Conservation (phyloP, 53 echinoderm and acorn worm genomes). For the Hippasteria phrygiana region DNA sequence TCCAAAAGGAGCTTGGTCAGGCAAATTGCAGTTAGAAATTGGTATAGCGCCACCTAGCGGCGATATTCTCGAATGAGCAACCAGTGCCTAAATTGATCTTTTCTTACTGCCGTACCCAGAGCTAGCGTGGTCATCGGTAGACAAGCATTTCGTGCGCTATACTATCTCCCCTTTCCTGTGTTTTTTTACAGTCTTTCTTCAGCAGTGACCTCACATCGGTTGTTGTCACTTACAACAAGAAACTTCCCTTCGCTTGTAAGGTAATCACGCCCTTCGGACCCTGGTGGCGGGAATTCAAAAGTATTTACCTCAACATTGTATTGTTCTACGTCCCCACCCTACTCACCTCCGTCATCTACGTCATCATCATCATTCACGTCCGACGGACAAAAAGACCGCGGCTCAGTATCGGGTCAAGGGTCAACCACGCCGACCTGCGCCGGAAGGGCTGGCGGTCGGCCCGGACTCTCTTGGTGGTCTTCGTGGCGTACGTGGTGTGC, state of each 20-base stretch:
- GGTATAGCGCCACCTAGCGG: too few relatives aligned
- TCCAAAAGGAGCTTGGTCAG: too few relatives aligned
- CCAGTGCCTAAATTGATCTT: too few relatives aligned
- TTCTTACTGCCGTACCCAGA: too few relatives aligned
- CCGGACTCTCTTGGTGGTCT: conserved; percentile 80
- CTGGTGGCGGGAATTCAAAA: conserved; percentile 84
- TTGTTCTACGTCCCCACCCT: conserved; percentile 84
- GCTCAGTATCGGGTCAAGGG: neutral
- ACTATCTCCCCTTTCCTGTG: too few relatives aligned
- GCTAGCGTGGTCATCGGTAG: too few relatives aligned
- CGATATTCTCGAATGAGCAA: too few relatives aligned
- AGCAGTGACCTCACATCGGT: conserved; percentile 43
- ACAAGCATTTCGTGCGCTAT: too few relatives aligned
- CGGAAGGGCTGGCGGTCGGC: conserved; percentile 78
- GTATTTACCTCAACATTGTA: conserved; percentile 85
- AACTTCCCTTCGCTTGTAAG: conserved; percentile 88
- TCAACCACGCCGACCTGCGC: neutral
- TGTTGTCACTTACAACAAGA: conserved; percentile 74
- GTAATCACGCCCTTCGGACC: conserved; percentile 67
- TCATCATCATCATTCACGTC: conserved; percentile 73
- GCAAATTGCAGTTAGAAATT: too few relatives aligned
- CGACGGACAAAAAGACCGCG: conserved; percentile 40
- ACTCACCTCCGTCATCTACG: conserved; percentile 77
- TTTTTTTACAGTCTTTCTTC: conserved; percentile 49
- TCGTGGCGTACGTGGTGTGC: conserved; percentile 79